Evolutionary conservation across 2,888 invertebrate genomes (phyloP).

Genomic region (Acleris holmiana): DNA sequence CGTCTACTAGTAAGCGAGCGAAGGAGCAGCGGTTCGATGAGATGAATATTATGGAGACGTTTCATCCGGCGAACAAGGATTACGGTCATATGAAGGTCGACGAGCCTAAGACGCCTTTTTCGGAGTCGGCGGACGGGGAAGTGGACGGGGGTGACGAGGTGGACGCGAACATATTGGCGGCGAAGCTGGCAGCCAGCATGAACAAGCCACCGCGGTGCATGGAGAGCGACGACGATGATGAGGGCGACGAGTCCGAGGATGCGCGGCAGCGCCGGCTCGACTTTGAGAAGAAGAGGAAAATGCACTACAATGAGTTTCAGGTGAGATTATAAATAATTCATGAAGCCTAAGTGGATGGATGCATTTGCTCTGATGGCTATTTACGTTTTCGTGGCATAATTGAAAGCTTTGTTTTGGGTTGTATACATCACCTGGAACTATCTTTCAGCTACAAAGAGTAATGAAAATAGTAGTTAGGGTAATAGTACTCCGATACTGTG

Average conservation of each 20-base stretch:
- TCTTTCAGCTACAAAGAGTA: too few species aligned
- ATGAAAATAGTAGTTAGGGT: too few species aligned
- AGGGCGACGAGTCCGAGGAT: conserved; percentile 85
- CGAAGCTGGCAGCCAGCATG: conserved; percentile 86
- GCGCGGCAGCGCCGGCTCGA: conserved; percentile 87
- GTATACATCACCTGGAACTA: too few species aligned
- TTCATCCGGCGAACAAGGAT: conserved; percentile 99
- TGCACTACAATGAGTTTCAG: conserved; percentile 98
- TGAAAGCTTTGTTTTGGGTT: too few species aligned
- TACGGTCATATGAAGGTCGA: conserved; percentile 99
- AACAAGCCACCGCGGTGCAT: conserved; percentile 77
- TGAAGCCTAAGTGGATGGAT: neutral
- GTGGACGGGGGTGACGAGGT: conserved; percentile 84
- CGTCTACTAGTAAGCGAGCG: conserved; percentile 74
- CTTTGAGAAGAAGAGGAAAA: conserved; percentile 97
- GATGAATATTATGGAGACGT: conserved; percentile 98
- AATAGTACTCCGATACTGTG: too few species aligned
- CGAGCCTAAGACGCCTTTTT: conserved; percentile 97
- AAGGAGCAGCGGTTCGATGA: conserved; percentile 97
- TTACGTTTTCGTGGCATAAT: too few species aligned
- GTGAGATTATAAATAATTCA: conserved; percentile 46
- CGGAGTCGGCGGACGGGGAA: conserved; percentile 85
- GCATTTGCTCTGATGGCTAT: neutral
- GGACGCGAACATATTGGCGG: conserved; percentile 90
- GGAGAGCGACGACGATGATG: conserved; percentile 83